Percentiles rank a stretch among this genome's conserved stretches.
phyloP scores from a whole-genome alignment of 2,888 invertebrate genomes.

The Ectemnius cavifrons region DNA sequence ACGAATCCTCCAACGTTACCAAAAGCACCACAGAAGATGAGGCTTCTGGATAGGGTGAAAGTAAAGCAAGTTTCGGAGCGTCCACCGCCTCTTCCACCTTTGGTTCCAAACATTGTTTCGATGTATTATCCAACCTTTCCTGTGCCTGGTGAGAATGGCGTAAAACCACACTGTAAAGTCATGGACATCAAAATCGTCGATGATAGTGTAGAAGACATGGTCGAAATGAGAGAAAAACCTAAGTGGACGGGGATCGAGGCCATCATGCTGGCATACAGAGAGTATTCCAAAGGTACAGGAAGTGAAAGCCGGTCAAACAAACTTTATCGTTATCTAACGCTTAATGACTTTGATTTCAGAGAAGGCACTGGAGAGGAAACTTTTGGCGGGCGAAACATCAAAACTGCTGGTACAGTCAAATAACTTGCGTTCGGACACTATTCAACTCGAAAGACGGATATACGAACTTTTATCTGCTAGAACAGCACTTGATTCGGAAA shows the following conservation, averaged over 20 bases:
- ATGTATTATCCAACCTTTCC: conserved; percentile 67
- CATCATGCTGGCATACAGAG: conserved; percentile 72
- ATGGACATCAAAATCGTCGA: conserved; percentile 63
- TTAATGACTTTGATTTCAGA: conserved; percentile 59
- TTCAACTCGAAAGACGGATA: conserved; percentile 69
- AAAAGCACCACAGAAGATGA: conserved; percentile 71
- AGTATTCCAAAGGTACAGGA: conserved; percentile 73
- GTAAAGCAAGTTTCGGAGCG: conserved; percentile 67
- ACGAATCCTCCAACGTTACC: conserved; percentile 70
- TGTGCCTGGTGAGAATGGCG: conserved; percentile 71
- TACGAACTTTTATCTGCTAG: conserved; percentile 69
- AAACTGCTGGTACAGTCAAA: conserved; percentile 69
- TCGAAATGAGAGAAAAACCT: conserved; percentile 59
- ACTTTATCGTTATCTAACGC: no score
- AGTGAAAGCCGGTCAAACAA: not conserved
- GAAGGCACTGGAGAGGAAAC: conserved; percentile 69
- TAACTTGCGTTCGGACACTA: conserved; percentile 68
- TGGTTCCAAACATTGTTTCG: conserved; percentile 67
- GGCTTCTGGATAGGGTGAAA: conserved; percentile 70
- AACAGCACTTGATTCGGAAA: conserved; percentile 70
- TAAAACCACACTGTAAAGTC: conserved; percentile 68
- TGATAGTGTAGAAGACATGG: conserved; percentile 51
- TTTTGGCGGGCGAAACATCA: conserved; percentile 70
- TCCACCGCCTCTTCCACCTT: conserved; percentile 69
- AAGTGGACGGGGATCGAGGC: conserved; percentile 76